These are phyloP conservation scores for Rhodinocichla rosea DNA, from an alignment of 2,113 vertebrate species.

Conservation along the genomic window DNA sequence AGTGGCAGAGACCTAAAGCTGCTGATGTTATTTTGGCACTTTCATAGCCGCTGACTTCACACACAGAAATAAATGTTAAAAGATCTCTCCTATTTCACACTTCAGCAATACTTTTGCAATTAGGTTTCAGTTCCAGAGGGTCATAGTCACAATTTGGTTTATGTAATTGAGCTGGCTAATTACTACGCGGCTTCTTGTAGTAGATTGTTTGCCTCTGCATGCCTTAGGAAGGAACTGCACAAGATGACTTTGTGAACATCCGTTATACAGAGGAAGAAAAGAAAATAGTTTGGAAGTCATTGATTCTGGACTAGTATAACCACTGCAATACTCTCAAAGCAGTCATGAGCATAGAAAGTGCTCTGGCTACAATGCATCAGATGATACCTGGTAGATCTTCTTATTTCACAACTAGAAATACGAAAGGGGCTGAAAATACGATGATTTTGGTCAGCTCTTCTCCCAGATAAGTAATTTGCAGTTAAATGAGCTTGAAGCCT, in stretches of 20 bases:
- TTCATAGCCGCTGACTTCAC: not conserved
- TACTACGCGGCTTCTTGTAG: not conserved
- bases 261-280: not conserved
- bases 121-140: not conserved
- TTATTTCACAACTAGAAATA: not conserved
- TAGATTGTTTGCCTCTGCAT: not conserved
- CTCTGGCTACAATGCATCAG: not conserved
- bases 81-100: not conserved
- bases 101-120: not conserved
- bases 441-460: not conserved
- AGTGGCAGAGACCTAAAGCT: not conserved
- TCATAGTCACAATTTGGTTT: not conserved
- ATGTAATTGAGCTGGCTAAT: not conserved
- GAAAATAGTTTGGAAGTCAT: not conserved
- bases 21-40: not conserved
- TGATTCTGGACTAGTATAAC: not conserved
- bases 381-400: not conserved
- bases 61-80: not conserved
- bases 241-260: not conserved
- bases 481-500: not conserved
- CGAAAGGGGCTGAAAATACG: not conserved
- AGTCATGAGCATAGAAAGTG: not conserved
- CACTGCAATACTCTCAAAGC: not conserved
- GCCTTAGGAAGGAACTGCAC: not conserved
- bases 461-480: not conserved